Evolutionary conservation across 2,797 vertebrate genomes (phyloP), one percentile per base, ranked within the genome.

Genomic region (Margarornis squamiger): DNA sequence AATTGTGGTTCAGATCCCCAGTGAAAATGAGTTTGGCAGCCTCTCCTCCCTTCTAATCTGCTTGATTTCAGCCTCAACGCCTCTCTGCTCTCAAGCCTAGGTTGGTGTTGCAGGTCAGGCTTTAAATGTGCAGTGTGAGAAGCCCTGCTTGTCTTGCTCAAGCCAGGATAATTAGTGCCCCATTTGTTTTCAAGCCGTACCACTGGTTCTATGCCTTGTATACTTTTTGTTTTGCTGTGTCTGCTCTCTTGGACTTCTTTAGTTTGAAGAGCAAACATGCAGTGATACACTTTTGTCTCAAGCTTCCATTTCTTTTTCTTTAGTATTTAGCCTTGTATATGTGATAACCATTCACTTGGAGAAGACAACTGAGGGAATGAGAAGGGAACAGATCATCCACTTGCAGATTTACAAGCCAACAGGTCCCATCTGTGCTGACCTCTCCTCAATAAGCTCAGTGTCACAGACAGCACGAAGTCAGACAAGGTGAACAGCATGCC

Each of bases 1-100:
- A 89, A 72, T 75, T 86, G 83, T 90, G 83, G 71, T 83, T 95
- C 74, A 41, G 48, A 85, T 92, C 65, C 39, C 57, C 41, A 48
- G 45, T 68, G 86, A 82, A 88, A 84, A 89, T 65, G 3, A 77
- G 49, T 82, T 88, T 94, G 86, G 65, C 86, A 85, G 54, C 29
- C 12, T 81, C 79, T 43, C 11, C 30, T 88, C 26, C 3, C 73
- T 90, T 71, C 65, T 84, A 76, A 41, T 29, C 54, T 61, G 45
- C 52, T 43, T 0, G 0, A 11, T 84, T 88, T 90, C 83, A 93
- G 59, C 49, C 57, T 51, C 45, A 90, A 55, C 0, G 0, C 52
- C 49, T 74, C 36, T 46, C 27, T 89, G 86, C 74, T 77, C 57
- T 38, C 45, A 36, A 32, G 27, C 29, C 36, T 7, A 3, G 23